phyloP scores from a whole-genome alignment of 2,888 invertebrate genomes.

The Lamellibrachia columna region DNA sequence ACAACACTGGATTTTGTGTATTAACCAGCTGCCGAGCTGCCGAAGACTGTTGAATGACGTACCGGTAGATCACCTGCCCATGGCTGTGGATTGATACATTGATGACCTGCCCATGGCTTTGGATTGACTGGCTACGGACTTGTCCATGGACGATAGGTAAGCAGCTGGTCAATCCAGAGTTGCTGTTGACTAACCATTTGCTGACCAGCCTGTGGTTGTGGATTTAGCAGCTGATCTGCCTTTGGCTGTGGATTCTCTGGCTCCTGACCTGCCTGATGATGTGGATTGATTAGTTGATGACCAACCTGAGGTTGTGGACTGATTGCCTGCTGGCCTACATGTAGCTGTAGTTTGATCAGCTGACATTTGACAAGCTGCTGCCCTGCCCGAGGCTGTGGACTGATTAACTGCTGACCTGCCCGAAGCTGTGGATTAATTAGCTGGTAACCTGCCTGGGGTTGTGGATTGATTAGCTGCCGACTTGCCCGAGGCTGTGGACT shows the following conservation, averaged over 20 bases:
- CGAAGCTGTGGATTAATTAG: neutral
- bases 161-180: constrained; percentile 1
- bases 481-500: neutral
- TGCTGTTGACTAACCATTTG: neutral
- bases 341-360: too few relatives aligned
- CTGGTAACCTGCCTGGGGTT: too few relatives aligned
- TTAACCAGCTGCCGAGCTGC: too few relatives aligned
- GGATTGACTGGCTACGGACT: neutral
- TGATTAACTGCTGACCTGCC: neutral
- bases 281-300: neutral
- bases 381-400: neutral
- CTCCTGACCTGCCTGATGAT: neutral
- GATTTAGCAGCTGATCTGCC: neutral
- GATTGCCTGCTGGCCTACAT: too few relatives aligned
- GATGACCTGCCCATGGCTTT: neutral
- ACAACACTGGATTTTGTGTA: too few relatives aligned
- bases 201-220: neutral
- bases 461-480: neutral
- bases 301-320: neutral
- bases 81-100: neutral
- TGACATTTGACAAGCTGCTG: neutral
- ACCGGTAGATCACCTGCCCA: neutral
- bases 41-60: too few relatives aligned
- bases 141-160: neutral
- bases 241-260: neutral